A percentile compares a stretch with the other conserved stretches of the same genome.
Evolutionary conservation across 2,888 invertebrate genomes (phyloP).

Genomic region (Cataglyphis altisquamis): DNA sequence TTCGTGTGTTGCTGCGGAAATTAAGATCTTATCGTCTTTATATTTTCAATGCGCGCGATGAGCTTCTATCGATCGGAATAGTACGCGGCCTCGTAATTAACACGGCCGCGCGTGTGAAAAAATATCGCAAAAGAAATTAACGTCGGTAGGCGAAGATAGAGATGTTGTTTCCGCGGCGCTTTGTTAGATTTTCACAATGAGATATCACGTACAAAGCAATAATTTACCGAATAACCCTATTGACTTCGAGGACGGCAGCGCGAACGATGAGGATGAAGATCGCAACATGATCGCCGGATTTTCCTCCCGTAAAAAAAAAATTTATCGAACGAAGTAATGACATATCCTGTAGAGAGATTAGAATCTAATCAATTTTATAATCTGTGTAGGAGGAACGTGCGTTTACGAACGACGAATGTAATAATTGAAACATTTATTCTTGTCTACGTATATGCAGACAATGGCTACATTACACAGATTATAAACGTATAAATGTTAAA

Average conservation of each 20-base stretch:
- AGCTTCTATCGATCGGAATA: conserved; percentile 44
- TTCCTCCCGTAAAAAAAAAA: neutral
- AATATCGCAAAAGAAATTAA: conserved; percentile 49
- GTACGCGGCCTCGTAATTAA: conserved; percentile 42
- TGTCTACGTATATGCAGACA: neutral
- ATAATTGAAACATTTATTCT: conserved; percentile 41
- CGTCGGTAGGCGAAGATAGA: conserved; percentile 37
- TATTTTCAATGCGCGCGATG: conserved; percentile 30
- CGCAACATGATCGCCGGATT: conserved; percentile 19
- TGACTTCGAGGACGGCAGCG: conserved; percentile 30
- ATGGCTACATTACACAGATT: conserved; percentile 5
- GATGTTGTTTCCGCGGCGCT: conserved; percentile 30
- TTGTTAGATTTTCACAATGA: conserved; percentile 38
- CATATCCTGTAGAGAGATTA: conserved; percentile 13
- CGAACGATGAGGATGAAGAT: neutral
- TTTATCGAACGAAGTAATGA: conserved; percentile 7
- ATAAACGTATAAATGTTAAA: neutral
- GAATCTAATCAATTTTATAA: conserved; percentile 24
- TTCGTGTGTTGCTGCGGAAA: conserved; percentile 29
- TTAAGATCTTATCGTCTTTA: conserved; percentile 45
- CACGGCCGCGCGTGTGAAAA: conserved; percentile 28
- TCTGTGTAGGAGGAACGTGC: conserved; percentile 9
- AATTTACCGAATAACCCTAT: conserved; percentile 45
- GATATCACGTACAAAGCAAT: conserved; percentile 32
- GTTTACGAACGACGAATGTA: conserved; percentile 2